Base-by-base conservation (phyloP, 2,113 vertebrate genomes). In the Sakesphorus luctuosus region DNA sequence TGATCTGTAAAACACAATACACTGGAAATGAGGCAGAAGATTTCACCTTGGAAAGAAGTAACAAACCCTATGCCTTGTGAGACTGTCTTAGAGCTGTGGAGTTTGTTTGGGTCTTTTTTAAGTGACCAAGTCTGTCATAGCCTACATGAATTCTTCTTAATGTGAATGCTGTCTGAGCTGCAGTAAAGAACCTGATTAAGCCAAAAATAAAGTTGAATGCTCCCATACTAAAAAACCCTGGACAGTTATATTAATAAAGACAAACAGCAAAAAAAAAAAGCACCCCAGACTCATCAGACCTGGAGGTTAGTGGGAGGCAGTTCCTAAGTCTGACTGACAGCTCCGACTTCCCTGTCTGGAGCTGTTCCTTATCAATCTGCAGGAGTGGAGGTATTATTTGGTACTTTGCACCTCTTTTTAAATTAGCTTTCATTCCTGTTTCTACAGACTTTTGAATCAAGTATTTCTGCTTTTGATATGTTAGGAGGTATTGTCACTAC, bases 371-470 rank as follows among this genome's bases (percentile, higher is more conserved):
- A 84, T 59, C 52, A 33, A 7, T 67, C 61, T 92, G 43, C 46
- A 19, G 1, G 11, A 25, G 35, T 47, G 58, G 59, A 74, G 92
- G 23, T 91, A 91, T 2, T 5, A 13, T 78, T 93, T 79, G 35
- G 40, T 56, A 66, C 65, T 84, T 91, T 68, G 67, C 49, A 73
- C n/a, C 66, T 93, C 33, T 62, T 53, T 40, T 80, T 31, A 6
- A 44, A n/a, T 87, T 69, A 61, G 65, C 52, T 88, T 94, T 53
- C 46, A 21, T 76, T 94, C 71, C 81, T 89, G 29, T 94, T 93
- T 90, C 66, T 91, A 19, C 40, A 93, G 79, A 59, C 76, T 84
- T 82, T 58, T 81, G 23, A 63, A 21, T 67, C 66, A 33, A 62
- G 47, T 66, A 66, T 69, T 93, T 94, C 69, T 75, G 28, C 55